Evolutionary conservation across 2,888 invertebrate genomes (phyloP).

Genomic region (Diaphora mendica): DNA sequence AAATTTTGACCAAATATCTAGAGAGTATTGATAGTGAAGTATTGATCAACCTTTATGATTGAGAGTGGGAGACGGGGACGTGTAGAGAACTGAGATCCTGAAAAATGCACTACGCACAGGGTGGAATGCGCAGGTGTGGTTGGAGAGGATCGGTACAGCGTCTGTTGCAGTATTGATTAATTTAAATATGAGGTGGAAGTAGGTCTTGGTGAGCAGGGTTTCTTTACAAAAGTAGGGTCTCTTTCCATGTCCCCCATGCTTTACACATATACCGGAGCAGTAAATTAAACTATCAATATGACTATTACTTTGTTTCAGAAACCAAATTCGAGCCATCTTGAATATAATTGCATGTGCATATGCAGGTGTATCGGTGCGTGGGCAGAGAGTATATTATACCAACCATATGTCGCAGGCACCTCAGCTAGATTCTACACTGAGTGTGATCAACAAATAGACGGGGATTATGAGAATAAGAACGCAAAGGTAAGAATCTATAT

Average conservation of each 20-base stretch:
- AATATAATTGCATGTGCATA: conserved; percentile 96
- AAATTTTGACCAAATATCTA: too few relatives aligned
- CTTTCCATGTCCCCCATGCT: not conserved
- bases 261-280: too few relatives aligned
- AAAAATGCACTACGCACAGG: not conserved
- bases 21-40: not conserved
- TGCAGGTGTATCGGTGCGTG: conserved; percentile 92
- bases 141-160: not conserved
- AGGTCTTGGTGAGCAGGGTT: not conserved
- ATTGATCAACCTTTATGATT: not conserved
- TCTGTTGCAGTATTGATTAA: not conserved
- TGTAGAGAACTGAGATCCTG: not conserved
- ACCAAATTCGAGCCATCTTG: conserved; percentile 93
- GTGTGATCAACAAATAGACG: conserved; percentile 70
- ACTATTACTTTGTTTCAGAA: conserved; percentile 83
- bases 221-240: not conserved
- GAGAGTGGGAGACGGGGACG: not conserved
- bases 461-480: conserved; percentile 79
- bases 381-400: conserved; percentile 85
- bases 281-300: not conserved
- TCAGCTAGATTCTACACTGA: conserved; percentile 70
- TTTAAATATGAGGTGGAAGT: not conserved
- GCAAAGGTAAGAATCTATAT: conserved; percentile 83
- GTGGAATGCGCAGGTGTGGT: not conserved
- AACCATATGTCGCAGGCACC: conserved; percentile 65